Percentiles rank a stretch among this genome's conserved stretches.
These are phyloP conservation scores for Athalia rosae DNA, from an alignment of 2,888 invertebrate species.

Conservation along the genomic window DNA sequence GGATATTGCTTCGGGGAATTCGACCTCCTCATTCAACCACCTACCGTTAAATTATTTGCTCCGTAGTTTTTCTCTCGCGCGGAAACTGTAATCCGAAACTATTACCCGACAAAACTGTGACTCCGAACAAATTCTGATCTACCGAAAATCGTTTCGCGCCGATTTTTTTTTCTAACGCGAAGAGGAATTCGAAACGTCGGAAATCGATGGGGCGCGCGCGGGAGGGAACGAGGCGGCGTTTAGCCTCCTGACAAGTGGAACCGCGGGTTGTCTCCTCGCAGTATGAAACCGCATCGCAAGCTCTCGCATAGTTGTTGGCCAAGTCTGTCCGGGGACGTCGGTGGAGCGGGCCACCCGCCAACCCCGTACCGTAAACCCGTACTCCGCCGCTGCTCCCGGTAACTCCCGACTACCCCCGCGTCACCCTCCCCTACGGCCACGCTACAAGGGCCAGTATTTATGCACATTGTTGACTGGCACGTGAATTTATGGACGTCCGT, in stretches of 20 bases:
- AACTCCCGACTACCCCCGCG: slow-evolving; percentile 56
- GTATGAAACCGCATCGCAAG: slow-evolving; percentile 65
- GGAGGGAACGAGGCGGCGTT: slow-evolving; percentile 39
- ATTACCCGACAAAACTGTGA: slow-evolving; percentile 18
- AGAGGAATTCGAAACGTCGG: slow-evolving; percentile 9
- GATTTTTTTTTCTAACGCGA: slow-evolving; percentile 1
- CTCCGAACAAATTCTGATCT: background rate
- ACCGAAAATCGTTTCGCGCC: background rate
- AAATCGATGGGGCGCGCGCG: background rate
- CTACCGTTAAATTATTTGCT: slow-evolving; percentile 23
- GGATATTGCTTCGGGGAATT: slow-evolving; percentile 49
- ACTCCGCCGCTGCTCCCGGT: slow-evolving; percentile 50
- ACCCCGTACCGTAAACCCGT: slow-evolving; percentile 36
- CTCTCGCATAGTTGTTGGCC: slow-evolving; percentile 63
- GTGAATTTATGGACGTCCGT: slow-evolving; percentile 73
- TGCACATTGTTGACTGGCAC: slow-evolving; percentile 74
- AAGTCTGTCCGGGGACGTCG: slow-evolving; percentile 53
- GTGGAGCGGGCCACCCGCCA: slow-evolving; percentile 50
- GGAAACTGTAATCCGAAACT: slow-evolving; percentile 27
- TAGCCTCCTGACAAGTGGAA: slow-evolving; percentile 64
- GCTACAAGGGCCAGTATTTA: slow-evolving; percentile 72
- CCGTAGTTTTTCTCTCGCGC: background rate
- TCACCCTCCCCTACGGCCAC: slow-evolving; percentile 61
- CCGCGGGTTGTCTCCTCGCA: slow-evolving; percentile 65
- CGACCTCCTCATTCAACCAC: background rate